A percentile compares a stretch with the other conserved stretches of the same genome.
Evolutionary conservation across 2,888 invertebrate species (phyloP).

Genomic region (Hyposoter dolosus): DNA sequence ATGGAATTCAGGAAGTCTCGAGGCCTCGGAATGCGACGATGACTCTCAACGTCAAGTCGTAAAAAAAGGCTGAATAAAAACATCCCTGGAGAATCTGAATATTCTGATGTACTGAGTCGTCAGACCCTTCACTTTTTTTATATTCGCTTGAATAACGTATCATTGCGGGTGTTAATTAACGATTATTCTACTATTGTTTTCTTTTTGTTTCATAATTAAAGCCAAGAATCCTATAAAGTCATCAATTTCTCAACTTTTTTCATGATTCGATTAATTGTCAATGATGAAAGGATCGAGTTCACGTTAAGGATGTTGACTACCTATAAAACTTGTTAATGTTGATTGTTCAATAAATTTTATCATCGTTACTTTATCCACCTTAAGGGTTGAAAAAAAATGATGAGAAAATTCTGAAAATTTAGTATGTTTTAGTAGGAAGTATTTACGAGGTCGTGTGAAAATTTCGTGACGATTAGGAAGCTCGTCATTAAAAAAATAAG

Average conservation of each 20-base stretch:
- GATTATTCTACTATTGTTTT: background rate
- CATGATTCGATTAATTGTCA: background rate
- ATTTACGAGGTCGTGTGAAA: no score
- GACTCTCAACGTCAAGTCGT: conserved; percentile 5
- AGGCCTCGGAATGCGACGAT: conserved; percentile 21
- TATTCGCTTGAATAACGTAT: background rate
- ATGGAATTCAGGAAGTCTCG: conserved; percentile 42
- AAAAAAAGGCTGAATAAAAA: conserved; percentile 11
- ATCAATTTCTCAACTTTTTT: background rate
- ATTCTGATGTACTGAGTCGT: background rate
- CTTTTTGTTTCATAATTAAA: background rate
- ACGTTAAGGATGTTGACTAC: no score
- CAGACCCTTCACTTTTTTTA: background rate
- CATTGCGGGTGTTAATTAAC: background rate
- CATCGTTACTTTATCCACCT: no score
- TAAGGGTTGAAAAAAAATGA: no score
- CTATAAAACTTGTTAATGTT: no score
- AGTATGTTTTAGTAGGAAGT: no score
- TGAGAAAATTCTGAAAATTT: no score
- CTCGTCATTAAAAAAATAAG: no score
- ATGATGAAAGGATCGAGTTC: background rate
- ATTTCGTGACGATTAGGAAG: no score
- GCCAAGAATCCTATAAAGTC: background rate
- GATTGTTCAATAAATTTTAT: no score
- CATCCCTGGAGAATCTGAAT: conserved; percentile 2